A percentile compares a stretch with the other conserved stretches of the same genome.
Evolutionary conservation across 2,888 invertebrate species (phyloP).

Genomic region (Pollenia griseotomentosa): DNA sequence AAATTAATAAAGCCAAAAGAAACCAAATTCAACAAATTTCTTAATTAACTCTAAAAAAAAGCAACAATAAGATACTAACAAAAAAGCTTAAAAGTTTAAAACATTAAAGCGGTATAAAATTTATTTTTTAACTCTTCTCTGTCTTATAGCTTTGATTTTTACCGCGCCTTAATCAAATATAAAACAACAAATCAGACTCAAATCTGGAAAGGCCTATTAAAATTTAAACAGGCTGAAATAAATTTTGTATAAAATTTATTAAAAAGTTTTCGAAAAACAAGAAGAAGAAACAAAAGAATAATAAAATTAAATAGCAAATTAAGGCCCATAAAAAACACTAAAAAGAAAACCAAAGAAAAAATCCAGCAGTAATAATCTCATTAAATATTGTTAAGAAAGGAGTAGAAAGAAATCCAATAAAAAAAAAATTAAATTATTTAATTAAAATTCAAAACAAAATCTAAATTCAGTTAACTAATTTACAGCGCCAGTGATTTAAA

Average conservation of each 20-base stretch:
- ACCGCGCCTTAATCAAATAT: constrained; percentile 37
- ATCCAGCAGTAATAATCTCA: constrained; percentile 8
- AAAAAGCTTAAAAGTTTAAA: constrained; percentile 18
- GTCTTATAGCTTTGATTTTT: constrained; percentile 44
- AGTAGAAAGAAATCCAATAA: neutral
- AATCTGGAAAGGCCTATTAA: constrained; percentile 42
- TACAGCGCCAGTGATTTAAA: constrained; percentile 69
- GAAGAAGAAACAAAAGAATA: constrained; percentile 37
- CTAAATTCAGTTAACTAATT: constrained; percentile 66
- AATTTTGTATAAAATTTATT: neutral
- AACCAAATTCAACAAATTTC: constrained; percentile 44
- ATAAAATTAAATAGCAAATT: constrained; percentile 19
- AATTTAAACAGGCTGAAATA: neutral
- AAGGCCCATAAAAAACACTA: neutral
- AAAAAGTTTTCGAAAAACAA: neutral
- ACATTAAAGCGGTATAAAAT: constrained; percentile 35
- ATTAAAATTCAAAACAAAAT: constrained; percentile 71
- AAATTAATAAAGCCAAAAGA: neutral
- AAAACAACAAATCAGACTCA: constrained; percentile 27
- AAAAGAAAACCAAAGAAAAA: neutral
- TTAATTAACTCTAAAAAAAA: constrained; percentile 54
- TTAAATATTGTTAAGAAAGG: constrained; percentile 12
- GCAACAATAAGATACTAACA: constrained; percentile 5
- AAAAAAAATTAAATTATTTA: constrained; percentile 59
- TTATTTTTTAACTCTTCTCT: constrained; percentile 4